Percentiles rank a stretch among this genome's conserved stretches.
phyloP scores from a whole-genome alignment of 1,140 invertebrate species.

The Cyclargus thomasi region DNA sequence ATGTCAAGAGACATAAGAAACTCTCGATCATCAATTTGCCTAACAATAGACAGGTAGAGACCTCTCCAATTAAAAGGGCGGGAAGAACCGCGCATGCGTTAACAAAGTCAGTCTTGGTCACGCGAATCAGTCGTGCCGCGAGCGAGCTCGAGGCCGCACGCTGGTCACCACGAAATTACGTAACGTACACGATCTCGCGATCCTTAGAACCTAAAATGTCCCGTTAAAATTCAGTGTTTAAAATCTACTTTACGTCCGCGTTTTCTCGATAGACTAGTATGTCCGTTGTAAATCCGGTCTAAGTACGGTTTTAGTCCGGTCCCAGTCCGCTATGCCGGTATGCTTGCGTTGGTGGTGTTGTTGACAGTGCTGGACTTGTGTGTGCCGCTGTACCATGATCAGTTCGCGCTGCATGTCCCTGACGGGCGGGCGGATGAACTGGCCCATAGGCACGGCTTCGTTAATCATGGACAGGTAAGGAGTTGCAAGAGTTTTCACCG shows the following conservation, averaged over 20 bases:
- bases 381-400: conserved; percentile 76
- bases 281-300: neutral
- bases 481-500: no score
- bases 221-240: neutral
- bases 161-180: conserved; percentile 30
- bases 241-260: no score
- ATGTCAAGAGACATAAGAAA: neutral
- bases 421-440: conserved; percentile 76
- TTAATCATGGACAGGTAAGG: conserved; percentile 79
- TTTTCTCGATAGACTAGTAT: neutral
- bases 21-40: conserved; percentile 14
- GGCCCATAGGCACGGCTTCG: conserved; percentile 78
- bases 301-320: neutral
- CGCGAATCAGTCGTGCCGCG: conserved; percentile 44
- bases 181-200: conserved; percentile 31
- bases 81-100: conserved; percentile 59
- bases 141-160: neutral
- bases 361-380: conserved; percentile 61
- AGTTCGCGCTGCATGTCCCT: conserved; percentile 80
- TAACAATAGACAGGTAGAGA: conserved; percentile 27
- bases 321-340: neutral
- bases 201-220: neutral
- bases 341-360: conserved; percentile 52
- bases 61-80: conserved; percentile 67
- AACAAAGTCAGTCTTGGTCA: conserved; percentile 40